phyloP scores from a whole-genome alignment of 2,888 invertebrate species.

The Chouioia cunea region DNA sequence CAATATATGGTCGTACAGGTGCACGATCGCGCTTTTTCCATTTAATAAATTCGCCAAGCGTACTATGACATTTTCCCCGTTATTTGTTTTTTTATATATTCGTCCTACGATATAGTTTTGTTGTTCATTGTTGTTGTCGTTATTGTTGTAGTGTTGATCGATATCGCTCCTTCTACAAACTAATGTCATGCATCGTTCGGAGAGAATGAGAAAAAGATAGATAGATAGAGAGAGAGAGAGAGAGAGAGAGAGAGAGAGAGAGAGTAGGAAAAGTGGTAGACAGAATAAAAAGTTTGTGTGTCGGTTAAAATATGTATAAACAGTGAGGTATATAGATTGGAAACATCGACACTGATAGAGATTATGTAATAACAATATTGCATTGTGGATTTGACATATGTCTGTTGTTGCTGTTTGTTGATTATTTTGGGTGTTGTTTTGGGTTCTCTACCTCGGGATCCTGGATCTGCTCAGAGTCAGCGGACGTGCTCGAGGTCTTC shows the following conservation, averaged over 20 bases:
- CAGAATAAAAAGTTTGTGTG: no score
- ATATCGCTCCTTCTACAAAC: neutral
- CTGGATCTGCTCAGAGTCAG: conserved; percentile 73
- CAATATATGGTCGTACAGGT: no score
- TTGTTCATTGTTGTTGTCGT: no score
- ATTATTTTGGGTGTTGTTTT: conserved; percentile 24
- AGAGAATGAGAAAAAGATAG: neutral
- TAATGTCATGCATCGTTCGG: conserved; percentile 3
- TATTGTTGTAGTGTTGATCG: neutral
- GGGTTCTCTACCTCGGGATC: conserved; percentile 65
- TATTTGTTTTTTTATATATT: no score
- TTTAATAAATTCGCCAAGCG: no score
- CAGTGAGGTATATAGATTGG: conserved; percentile 32
- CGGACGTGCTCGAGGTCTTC: conserved; percentile 89
- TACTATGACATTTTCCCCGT: no score
- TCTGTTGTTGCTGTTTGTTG: conserved; percentile 44
- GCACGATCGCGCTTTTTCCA: no score
- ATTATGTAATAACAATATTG: neutral
- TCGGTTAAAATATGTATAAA: conserved; percentile 22
- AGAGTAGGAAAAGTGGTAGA: no score
- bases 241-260: no score
- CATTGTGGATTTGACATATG: conserved; percentile 13
- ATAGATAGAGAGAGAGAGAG: no score
- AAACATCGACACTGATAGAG: conserved; percentile 52
- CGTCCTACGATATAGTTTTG: no score